A percentile compares a stretch with the other conserved stretches of the same genome.
These are phyloP conservation scores for Ctenomys sociabilis DNA, from an alignment of 2,113 vertebrate species.

Conservation along the genomic window DNA sequence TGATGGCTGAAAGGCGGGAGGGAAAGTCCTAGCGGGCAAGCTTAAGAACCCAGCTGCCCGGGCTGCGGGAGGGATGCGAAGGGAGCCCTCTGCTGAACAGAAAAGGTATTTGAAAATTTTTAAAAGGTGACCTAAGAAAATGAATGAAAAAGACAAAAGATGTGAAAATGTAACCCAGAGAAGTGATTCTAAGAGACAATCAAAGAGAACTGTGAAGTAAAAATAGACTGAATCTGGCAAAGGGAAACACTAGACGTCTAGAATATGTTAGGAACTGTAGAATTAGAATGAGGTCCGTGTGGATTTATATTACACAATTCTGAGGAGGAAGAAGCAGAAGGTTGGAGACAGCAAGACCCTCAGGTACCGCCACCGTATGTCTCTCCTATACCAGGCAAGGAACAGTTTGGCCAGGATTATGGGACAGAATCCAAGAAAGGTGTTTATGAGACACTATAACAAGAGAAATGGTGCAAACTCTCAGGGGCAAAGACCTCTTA, in stretches of 20 bases:
- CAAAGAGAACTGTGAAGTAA: constrained; percentile 33
- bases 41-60: not conserved
- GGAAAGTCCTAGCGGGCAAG: not conserved
- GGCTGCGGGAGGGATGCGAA: constrained; percentile 52
- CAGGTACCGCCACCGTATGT: not conserved
- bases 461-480: not conserved
- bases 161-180: not conserved
- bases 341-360: not conserved
- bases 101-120: constrained; percentile 54
- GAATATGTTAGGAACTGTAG: constrained; percentile 12
- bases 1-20: constrained; percentile 18
- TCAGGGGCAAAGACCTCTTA: constrained; percentile 57
- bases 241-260: constrained; percentile 14
- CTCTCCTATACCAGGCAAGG: not conserved
- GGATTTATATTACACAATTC: constrained; percentile 55
- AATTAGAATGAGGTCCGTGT: not conserved
- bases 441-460: constrained; percentile 25
- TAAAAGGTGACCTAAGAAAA: constrained; percentile 64
- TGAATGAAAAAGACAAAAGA: constrained; percentile 68
- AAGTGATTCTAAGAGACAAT: constrained; percentile 54
- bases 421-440: not conserved
- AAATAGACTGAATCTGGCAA: not conserved
- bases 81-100: constrained; percentile 81
- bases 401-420: not conserved
- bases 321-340: constrained; percentile 49